phyloP scores from a whole-genome alignment of 2,113 vertebrate species.

The Blennius ocellaris region DNA sequence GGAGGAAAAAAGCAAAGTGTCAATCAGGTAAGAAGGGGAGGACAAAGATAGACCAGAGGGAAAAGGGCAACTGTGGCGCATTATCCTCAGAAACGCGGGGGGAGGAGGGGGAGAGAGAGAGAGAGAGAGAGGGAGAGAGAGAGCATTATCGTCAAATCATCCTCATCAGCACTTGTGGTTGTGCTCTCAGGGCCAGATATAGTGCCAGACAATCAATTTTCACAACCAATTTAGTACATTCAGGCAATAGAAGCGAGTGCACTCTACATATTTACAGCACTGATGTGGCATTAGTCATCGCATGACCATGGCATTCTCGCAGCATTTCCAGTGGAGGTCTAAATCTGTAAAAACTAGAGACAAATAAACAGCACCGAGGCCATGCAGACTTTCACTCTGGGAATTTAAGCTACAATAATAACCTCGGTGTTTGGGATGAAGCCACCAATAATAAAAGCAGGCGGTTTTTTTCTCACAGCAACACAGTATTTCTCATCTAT shows the following conservation, averaged over 20 bases:
- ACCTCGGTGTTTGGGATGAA: not conserved
- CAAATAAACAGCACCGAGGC: conserved; percentile 33
- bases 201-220: conserved; percentile 56
- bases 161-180: conserved; percentile 58
- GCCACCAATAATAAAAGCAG: conserved; percentile 26
- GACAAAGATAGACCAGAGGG: conserved; percentile 64
- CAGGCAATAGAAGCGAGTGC: conserved; percentile 40
- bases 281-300: conserved; percentile 33
- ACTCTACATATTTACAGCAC: conserved; percentile 52
- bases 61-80: conserved; percentile 40
- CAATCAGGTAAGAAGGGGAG: conserved; percentile 83
- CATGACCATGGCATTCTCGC: conserved; percentile 19
- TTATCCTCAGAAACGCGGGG: conserved; percentile 16
- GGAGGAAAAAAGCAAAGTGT: conserved; percentile 87
- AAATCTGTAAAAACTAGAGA: conserved; percentile 37
- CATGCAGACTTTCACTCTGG: conserved; percentile 38
- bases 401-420: conserved; percentile 38
- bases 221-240: conserved; percentile 60
- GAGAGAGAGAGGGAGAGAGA: conserved; percentile 15
- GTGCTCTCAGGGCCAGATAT: conserved; percentile 47
- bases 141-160: conserved; percentile 64
- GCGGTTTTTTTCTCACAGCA: conserved; percentile 21
- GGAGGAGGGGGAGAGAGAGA: conserved; percentile 11
- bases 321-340: conserved; percentile 12
- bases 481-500: conserved; percentile 37